Conservation (phyloP, 2,888 invertebrate genomes). For the Alsophila aescularia region DNA sequence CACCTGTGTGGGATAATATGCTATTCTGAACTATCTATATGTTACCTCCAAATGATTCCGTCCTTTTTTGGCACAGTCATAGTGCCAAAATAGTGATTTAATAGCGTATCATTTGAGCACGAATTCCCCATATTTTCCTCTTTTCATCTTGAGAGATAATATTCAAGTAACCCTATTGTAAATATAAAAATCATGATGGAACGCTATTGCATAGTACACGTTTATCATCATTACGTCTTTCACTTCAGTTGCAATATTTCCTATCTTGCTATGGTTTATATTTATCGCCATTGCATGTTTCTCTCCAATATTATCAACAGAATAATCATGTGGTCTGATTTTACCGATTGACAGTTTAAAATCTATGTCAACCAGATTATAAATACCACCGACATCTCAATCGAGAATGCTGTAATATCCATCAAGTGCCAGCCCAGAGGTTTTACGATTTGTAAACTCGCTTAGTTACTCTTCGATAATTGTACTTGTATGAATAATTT, state of each 20-base stretch:
- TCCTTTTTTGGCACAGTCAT: too few relatives aligned
- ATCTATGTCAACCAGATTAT: constrained; percentile 12
- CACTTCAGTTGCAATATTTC: background rate
- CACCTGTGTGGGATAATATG: background rate
- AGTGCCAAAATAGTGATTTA: too few relatives aligned
- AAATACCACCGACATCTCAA: constrained; percentile 9
- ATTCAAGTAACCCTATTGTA: background rate
- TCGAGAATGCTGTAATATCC: constrained; percentile 14
- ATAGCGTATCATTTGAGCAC: too few relatives aligned
- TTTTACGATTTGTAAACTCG: constrained; percentile 30
- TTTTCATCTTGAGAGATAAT: too few relatives aligned
- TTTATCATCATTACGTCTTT: background rate
- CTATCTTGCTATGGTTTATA: background rate
- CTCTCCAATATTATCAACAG: constrained; percentile 8
- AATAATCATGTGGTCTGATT: constrained; percentile 3
- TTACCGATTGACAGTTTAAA: constrained; percentile 2
- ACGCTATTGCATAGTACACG: background rate
- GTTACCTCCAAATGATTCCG: too few relatives aligned
- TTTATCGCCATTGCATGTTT: background rate
- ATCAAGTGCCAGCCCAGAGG: constrained; percentile 6
- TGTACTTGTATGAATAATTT: constrained; percentile 15
- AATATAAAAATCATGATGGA: background rate
- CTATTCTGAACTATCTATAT: too few relatives aligned
- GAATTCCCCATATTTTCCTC: too few relatives aligned
- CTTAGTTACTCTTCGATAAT: constrained; percentile 23